A percentile compares a stretch with the other conserved stretches of the same genome.
phyloP scores from a whole-genome alignment of 1,140 invertebrate species.

The Dryas iulia region DNA sequence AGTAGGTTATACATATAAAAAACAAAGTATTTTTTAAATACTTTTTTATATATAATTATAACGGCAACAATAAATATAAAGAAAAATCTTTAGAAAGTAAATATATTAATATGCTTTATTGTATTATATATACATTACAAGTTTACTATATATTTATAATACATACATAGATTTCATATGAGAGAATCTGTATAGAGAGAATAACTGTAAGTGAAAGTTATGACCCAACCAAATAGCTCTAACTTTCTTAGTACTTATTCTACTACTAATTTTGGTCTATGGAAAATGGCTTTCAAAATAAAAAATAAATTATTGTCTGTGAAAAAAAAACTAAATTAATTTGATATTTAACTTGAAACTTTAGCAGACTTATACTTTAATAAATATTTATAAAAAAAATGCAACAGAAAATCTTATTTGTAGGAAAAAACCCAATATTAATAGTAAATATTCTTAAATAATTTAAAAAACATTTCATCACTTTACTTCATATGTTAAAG shows the following conservation, averaged over 20 bases:
- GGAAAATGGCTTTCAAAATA: no score
- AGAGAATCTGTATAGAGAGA: conserved; percentile 5
- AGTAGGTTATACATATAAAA: no score
- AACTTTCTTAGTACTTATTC: background rate
- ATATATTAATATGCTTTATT: no score
- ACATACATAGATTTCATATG: conserved; percentile 7
- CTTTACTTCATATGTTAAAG: background rate
- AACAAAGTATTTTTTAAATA: no score
- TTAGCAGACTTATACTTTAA: no score
- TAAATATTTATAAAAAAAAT: background rate
- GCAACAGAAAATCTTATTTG: background rate
- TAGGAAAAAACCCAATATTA: background rate
- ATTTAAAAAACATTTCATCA: background rate
- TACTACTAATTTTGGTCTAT: no score
- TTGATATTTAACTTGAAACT: no score
- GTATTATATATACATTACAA: no score
- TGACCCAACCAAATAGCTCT: conserved; percentile 7
- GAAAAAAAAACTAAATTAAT: no score
- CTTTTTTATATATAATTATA: no score
- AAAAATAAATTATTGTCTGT: no score
- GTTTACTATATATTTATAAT: background rate
- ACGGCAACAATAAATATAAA: background rate
- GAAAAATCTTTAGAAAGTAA: no score
- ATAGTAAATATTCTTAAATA: background rate
- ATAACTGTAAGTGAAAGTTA: conserved; percentile 30